Conservation (phyloP, 2,113 vertebrate species). For the Salvator merianae region DNA sequence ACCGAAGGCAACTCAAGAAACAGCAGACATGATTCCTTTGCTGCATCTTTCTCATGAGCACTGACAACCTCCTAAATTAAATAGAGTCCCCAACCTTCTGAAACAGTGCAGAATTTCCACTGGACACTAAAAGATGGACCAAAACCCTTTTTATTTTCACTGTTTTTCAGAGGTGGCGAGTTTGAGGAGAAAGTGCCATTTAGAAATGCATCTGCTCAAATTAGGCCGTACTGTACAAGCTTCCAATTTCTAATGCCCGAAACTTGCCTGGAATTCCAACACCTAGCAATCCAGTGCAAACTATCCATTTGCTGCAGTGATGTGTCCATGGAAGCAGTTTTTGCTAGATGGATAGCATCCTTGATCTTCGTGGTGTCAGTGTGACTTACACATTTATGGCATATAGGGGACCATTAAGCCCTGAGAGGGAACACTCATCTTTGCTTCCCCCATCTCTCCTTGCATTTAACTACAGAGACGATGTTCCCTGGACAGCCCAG, state of each 20-base stretch:
- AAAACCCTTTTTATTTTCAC: background rate
- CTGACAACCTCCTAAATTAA: background rate
- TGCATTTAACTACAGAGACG: background rate
- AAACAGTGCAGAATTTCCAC: background rate
- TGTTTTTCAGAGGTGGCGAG: background rate
- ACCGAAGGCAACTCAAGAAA: background rate
- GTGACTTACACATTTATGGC: background rate
- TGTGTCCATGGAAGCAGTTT: background rate
- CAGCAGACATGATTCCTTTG: background rate
- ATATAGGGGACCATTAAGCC: background rate
- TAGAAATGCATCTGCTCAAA: background rate
- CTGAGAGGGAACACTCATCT: background rate
- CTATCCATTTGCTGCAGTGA: background rate
- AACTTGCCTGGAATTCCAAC: background rate
- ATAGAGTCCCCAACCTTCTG: background rate
- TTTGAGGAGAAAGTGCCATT: background rate
- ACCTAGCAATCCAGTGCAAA: background rate
- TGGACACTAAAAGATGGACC: background rate
- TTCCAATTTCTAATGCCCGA: background rate
- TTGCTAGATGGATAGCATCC: background rate
- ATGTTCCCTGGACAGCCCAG: background rate
- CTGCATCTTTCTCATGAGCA: background rate
- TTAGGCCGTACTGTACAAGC: background rate
- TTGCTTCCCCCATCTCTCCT: background rate
- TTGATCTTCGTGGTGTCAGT: background rate